These are phyloP conservation scores for Ennomos quercinarius DNA, from an alignment of 2,888 invertebrate species.

Conservation along the genomic window DNA sequence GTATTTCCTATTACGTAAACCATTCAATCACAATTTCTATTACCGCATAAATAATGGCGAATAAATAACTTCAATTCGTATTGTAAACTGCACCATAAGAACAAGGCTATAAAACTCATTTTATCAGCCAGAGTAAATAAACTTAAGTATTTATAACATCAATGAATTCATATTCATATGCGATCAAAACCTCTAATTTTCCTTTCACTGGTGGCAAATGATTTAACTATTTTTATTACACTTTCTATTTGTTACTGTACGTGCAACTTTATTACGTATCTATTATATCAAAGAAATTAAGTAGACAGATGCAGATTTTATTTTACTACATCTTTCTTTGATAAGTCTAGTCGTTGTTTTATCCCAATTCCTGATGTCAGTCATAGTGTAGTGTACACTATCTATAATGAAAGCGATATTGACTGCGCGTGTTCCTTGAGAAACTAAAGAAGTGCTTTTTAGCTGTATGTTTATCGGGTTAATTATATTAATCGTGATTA, in stretches of 20 bases:
- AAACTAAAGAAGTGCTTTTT: too few species aligned
- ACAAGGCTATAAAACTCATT: conserved; percentile 13
- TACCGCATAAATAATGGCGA: conserved; percentile 18
- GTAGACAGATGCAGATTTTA: too few species aligned
- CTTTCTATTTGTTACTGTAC: conserved; percentile 78
- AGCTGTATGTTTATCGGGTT: too few species aligned
- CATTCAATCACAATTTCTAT: conserved; percentile 32
- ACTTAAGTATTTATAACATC: conserved; percentile 47
- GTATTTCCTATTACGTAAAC: conserved; percentile 32
- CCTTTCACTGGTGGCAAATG: conserved; percentile 72
- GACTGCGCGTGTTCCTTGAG: too few species aligned
- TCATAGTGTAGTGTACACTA: too few species aligned
- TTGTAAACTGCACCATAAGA: too few species aligned
- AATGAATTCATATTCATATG: conserved; percentile 60
- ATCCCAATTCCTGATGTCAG: too few species aligned
- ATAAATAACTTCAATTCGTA: background rate
- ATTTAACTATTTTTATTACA: conserved; percentile 72
- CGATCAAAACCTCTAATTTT: conserved; percentile 64
- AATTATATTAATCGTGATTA: too few species aligned
- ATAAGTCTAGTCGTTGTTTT: too few species aligned
- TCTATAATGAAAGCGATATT: too few species aligned
- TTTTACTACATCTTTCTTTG: too few species aligned
- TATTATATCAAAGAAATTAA: conserved; percentile 40
- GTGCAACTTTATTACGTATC: conserved; percentile 62
- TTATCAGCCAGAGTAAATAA: conserved; percentile 21